These are phyloP conservation scores for Ichneumon xanthorius DNA, from an alignment of 2,888 invertebrate species.

Conservation along the genomic window DNA sequence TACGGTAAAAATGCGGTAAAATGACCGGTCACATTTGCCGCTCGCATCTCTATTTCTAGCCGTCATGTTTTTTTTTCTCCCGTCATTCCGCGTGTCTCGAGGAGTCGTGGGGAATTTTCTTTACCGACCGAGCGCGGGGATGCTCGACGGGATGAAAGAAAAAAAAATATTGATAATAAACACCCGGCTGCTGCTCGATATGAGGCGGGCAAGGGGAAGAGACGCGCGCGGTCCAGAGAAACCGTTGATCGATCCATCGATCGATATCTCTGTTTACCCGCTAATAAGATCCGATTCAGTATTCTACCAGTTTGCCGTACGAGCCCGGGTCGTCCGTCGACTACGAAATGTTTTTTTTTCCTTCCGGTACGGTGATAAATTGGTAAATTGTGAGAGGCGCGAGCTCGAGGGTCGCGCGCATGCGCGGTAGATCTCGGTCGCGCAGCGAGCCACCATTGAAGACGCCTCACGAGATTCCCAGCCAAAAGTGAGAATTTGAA, in stretches of 20 bases:
- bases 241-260: background rate
- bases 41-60: background rate
- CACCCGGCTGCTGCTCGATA: constrained; percentile 34
- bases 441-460: no score
- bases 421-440: no score
- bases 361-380: background rate
- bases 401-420: no score
- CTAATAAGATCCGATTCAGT: constrained; percentile 56
- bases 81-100: no score
- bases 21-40: no score
- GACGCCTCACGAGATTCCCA: no score
- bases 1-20: no score
- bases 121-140: no score
- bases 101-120: no score
- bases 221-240: background rate
- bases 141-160: background rate
- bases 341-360: background rate
- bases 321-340: constrained; percentile 1
- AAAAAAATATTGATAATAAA: background rate
- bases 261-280: background rate
- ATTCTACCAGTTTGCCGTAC: constrained; percentile 38
- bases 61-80: no score
- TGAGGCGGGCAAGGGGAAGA: constrained; percentile 33
- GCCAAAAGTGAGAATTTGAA: no score
- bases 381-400: no score